Percentiles rank a stretch among this genome's conserved stretches.
Evolutionary conservation across 1,140 invertebrate species (phyloP).

Genomic region (Achroia grisella): DNA sequence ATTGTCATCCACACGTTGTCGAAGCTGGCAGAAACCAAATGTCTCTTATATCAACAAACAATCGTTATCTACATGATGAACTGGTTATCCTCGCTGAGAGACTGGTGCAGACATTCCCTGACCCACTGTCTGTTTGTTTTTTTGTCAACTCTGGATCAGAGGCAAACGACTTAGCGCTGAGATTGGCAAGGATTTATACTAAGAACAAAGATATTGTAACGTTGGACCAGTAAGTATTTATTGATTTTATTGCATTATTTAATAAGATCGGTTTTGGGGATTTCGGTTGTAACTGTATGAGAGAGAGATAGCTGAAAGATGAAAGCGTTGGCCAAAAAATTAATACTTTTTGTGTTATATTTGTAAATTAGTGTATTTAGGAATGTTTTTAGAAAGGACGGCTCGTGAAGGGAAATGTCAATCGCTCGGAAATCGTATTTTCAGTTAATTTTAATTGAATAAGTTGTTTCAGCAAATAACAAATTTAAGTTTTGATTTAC

Average conservation of each 20-base stretch:
- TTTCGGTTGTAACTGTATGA: background rate
- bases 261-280: background rate
- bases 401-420: too few species aligned
- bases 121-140: conserved; percentile 92
- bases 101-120: conserved; percentile 86
- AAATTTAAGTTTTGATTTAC: too few species aligned
- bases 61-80: conserved; percentile 96
- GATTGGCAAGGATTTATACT: conserved; percentile 92
- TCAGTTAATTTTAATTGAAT: too few species aligned
- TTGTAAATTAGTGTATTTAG: background rate
- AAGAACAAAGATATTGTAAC: conserved; percentile 92
- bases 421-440: too few species aligned
- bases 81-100: conserved; percentile 92
- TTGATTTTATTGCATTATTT: background rate
- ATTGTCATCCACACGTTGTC: conserved; percentile 96
- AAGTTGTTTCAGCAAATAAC: too few species aligned
- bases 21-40: conserved; percentile 92
- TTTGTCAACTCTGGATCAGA: conserved; percentile 99
- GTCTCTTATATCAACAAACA: conserved; percentile 93
- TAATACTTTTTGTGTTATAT: background rate
- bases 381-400: background rate
- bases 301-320: background rate
- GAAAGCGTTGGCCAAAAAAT: background rate
- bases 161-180: conserved; percentile 97
- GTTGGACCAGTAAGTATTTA: conserved; percentile 93